Conservation (phyloP, 2,888 invertebrate genomes). For the Cephalotes varians region DNA sequence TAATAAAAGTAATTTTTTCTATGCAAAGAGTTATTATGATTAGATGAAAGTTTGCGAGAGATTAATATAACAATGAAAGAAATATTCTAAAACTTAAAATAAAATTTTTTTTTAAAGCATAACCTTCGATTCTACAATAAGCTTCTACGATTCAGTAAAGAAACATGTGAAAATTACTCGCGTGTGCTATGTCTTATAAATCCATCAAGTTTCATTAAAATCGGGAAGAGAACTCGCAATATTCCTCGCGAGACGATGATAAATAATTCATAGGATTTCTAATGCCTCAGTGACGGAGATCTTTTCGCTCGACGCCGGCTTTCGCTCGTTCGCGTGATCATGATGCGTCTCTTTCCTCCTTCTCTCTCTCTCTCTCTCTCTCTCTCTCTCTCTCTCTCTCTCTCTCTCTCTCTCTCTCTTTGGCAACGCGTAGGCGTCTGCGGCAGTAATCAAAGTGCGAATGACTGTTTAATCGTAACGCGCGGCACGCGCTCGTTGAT, state of each 20-base stretch:
- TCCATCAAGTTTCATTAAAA: background rate
- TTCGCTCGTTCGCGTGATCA: slow-evolving; percentile 25
- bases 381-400: background rate
- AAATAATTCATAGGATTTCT: slow-evolving; percentile 50
- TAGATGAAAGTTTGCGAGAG: background rate
- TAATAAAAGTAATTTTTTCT: background rate
- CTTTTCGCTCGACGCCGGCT: slow-evolving; percentile 11
- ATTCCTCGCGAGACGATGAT: slow-evolving; percentile 38
- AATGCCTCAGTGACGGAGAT: slow-evolving; percentile 14
- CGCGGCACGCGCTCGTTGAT: slow-evolving; percentile 81
- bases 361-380: background rate
- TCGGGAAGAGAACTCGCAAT: background rate
- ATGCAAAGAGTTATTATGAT: background rate
- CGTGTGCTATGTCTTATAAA: background rate
- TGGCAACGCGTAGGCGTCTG: slow-evolving; percentile 55
- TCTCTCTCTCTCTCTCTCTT: background rate
- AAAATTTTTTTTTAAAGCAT: background rate
- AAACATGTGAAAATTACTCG: background rate
- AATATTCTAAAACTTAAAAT: background rate
- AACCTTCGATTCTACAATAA: background rate
- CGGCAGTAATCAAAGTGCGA: slow-evolving; percentile 78
- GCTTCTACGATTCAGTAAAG: background rate
- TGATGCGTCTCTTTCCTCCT: background rate
- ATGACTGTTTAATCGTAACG: slow-evolving; percentile 82
- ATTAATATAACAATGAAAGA: background rate